These are phyloP conservation scores for Orius laevigatus DNA, from an alignment of 1,140 invertebrate genomes.

Conservation along the genomic window DNA sequence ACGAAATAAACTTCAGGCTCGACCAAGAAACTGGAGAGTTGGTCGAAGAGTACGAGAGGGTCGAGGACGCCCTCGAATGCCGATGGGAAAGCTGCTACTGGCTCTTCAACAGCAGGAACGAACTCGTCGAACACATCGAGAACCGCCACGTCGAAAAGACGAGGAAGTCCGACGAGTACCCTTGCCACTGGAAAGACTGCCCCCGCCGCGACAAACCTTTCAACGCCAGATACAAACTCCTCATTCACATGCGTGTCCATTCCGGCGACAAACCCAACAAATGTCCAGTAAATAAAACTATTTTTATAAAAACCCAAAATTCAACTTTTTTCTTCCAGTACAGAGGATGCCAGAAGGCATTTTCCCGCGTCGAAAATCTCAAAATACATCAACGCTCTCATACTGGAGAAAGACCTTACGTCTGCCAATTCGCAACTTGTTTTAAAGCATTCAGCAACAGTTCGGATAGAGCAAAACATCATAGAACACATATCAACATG, in stretches of 20 bases:
- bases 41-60: no score
- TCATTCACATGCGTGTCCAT: slow-evolving; percentile 93
- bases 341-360: slow-evolving; percentile 79
- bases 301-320: not conserved
- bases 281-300: slow-evolving; percentile 65
- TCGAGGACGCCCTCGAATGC: slow-evolving; percentile 33
- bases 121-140: slow-evolving; percentile 80
- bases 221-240: slow-evolving; percentile 88
- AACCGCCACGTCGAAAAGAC: slow-evolving; percentile 63
- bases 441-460: slow-evolving; percentile 92
- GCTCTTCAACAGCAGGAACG: slow-evolving; percentile 56
- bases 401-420: slow-evolving; percentile 74
- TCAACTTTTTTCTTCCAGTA: slow-evolving; percentile 40
- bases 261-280: slow-evolving; percentile 92
- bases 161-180: slow-evolving; percentile 48
- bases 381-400: slow-evolving; percentile 94
- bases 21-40: no score
- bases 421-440: slow-evolving; percentile 71
- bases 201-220: slow-evolving; percentile 70
- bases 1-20: no score
- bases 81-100: slow-evolving; percentile 73
- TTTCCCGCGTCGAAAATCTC: slow-evolving; percentile 85
- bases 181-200: slow-evolving; percentile 83
- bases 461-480: slow-evolving; percentile 91
- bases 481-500: slow-evolving; percentile 88